Percentiles rank a stretch among this genome's conserved stretches.
These are phyloP conservation scores for Acromyrmex echinatior DNA, from an alignment of 1,140 invertebrate species.

Conservation along the genomic window DNA sequence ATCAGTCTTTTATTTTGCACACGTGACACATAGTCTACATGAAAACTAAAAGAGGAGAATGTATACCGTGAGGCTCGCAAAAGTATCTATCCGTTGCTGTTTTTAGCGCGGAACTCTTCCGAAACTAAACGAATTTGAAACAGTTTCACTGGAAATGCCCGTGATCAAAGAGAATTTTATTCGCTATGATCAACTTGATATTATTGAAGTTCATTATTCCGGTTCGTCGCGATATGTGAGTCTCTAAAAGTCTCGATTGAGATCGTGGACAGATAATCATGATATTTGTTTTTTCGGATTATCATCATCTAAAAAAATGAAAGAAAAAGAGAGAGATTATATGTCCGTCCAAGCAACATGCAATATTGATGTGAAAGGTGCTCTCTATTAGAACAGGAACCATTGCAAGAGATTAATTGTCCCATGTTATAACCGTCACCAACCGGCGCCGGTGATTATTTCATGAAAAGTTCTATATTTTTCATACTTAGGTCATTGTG, in stretches of 20 bases:
- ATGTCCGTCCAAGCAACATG: slow-evolving; percentile 20
- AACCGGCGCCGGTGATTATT: slow-evolving; percentile 37
- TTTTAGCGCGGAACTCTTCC: slow-evolving; percentile 28
- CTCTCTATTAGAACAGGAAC: slow-evolving; percentile 45
- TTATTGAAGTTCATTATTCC: slow-evolving; percentile 38
- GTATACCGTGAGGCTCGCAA: slow-evolving; percentile 1
- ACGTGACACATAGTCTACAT: slow-evolving; percentile 18
- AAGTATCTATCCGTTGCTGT: neutral
- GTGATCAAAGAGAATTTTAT: slow-evolving; percentile 40
- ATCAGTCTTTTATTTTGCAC: slow-evolving; percentile 38
- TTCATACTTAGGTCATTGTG: slow-evolving; percentile 55
- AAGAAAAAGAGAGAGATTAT: neutral
- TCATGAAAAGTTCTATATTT: slow-evolving; percentile 60
- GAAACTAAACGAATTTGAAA: slow-evolving; percentile 47
- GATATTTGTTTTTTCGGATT: neutral
- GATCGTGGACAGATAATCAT: neutral
- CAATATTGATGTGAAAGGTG: slow-evolving; percentile 43
- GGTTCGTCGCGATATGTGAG: neutral
- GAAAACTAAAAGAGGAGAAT: slow-evolving; percentile 17
- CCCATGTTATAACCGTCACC: slow-evolving; percentile 44
- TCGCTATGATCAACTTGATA: slow-evolving; percentile 20
- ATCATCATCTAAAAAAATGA: neutral
- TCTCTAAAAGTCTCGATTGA: neutral
- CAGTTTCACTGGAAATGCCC: slow-evolving; percentile 6
- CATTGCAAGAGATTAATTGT: slow-evolving; percentile 59